Evolutionary conservation across 2,797 vertebrate genomes (phyloP).

Genomic region (Todus mexicanus): DNA sequence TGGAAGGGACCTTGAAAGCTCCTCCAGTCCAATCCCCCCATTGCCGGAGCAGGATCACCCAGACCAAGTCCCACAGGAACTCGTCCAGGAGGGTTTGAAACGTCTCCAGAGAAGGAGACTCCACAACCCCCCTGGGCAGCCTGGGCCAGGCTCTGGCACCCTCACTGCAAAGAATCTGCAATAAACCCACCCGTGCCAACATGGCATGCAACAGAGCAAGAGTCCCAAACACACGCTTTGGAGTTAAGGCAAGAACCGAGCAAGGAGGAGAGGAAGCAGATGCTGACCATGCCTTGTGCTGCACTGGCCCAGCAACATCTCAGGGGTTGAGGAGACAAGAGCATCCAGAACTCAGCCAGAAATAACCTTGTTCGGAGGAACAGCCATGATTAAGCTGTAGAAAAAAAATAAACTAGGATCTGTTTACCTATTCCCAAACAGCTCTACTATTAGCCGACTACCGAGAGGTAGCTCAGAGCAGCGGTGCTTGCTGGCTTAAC

Average conservation of each 20-base stretch:
- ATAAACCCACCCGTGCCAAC: not conserved
- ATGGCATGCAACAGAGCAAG: fast-evolving
- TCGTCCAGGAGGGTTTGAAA: too few species aligned
- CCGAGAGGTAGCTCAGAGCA: slow-evolving; percentile 56
- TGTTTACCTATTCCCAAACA: slow-evolving; percentile 5
- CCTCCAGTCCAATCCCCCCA: too few species aligned
- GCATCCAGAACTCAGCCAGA: not conserved
- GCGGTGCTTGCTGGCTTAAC: slow-evolving; percentile 27
- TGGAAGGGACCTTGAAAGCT: too few species aligned
- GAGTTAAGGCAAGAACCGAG: not conserved
- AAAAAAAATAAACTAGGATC: not conserved
- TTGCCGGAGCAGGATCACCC: too few species aligned
- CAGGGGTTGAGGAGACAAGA: not conserved
- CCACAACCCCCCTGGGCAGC: too few species aligned
- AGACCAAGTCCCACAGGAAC: too few species aligned
- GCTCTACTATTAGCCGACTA: slow-evolving; percentile 48
- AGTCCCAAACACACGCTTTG: not conserved
- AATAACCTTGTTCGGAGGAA: not conserved
- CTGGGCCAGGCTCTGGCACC: too few species aligned
- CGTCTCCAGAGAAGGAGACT: too few species aligned
- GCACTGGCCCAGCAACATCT: fast-evolving
- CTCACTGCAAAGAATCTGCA: too few species aligned
- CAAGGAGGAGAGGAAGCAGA: not conserved
- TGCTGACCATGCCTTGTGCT: not conserved
- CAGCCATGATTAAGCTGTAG: not conserved